These are phyloP conservation scores for Daphoenositta chrysoptera DNA, from an alignment of 2,113 vertebrate species.

Conservation along the genomic window DNA sequence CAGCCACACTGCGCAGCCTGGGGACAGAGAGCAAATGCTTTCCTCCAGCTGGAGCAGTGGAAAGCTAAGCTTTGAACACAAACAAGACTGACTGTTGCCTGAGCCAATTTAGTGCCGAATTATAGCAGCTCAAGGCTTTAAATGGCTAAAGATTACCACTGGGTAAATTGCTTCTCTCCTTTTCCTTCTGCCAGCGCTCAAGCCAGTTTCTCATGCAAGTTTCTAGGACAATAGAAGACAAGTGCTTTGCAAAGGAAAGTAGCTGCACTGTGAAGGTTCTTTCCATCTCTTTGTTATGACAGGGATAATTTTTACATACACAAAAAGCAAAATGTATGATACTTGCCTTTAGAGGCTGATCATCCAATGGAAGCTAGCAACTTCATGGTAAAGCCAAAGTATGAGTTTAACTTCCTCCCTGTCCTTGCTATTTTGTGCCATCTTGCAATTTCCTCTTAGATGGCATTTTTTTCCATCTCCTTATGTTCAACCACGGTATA, in stretches of 20 bases:
- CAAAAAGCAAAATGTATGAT: background rate
- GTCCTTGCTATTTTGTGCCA: background rate
- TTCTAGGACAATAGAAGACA: background rate
- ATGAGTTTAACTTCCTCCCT: background rate
- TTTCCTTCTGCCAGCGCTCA: background rate
- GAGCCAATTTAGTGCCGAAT: background rate
- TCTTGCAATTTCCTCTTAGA: background rate
- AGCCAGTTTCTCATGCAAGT: background rate
- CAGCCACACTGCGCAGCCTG: background rate
- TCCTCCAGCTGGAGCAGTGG: background rate
- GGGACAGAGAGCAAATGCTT: background rate
- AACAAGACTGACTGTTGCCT: background rate
- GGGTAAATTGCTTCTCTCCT: background rate
- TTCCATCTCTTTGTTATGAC: background rate
- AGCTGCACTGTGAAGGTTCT: background rate
- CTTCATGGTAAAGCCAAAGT: background rate
- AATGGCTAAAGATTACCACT: background rate
- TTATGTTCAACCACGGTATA: background rate
- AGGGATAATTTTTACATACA: background rate
- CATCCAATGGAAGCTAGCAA: background rate
- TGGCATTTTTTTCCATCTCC: background rate
- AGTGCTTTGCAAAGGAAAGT: background rate
- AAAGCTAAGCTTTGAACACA: background rate
- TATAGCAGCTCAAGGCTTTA: background rate
- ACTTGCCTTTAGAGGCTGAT: background rate